Percentiles rank a stretch among this genome's conserved stretches.
Conservation (phyloP, 2,888 invertebrate genomes). For the Apoderus coryli region DNA sequence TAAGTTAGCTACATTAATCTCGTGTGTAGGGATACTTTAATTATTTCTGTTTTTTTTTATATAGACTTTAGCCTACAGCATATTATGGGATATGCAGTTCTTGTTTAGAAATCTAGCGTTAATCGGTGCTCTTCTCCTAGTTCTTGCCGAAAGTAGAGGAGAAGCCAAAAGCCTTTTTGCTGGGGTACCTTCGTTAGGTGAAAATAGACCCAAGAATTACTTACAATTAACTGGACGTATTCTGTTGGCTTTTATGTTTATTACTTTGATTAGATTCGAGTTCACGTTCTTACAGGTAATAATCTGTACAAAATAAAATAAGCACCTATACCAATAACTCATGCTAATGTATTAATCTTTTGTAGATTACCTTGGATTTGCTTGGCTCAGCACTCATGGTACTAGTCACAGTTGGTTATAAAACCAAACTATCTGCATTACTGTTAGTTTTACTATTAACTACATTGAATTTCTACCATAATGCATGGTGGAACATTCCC, state of each 20-base stretch:
- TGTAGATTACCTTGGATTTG: constrained; percentile 79
- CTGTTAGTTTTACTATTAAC: constrained; percentile 81
- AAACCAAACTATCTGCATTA: constrained; percentile 94
- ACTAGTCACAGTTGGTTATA: constrained; percentile 92
- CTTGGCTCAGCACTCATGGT: constrained; percentile 91
- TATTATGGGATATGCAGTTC: constrained; percentile 97
- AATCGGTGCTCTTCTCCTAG: constrained; percentile 89
- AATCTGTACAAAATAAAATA: too few relatives aligned
- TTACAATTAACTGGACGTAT: constrained; percentile 91
- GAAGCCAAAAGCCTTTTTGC: constrained; percentile 93
- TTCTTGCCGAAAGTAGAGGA: constrained; percentile 89
- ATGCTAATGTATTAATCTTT: too few relatives aligned
- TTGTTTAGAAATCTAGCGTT: constrained; percentile 90
- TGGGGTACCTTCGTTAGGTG: constrained; percentile 81
- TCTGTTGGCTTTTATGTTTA: constrained; percentile 96
- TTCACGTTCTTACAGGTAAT: constrained; percentile 72
- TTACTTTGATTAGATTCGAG: constrained; percentile 90
- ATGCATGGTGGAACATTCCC: constrained; percentile 97
- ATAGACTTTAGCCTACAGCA: constrained; percentile 88
- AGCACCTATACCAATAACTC: too few relatives aligned
- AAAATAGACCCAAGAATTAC: constrained; percentile 94
- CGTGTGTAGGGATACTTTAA: constrained; percentile 4
- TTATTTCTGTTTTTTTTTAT: constrained; percentile 20
- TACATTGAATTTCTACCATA: constrained; percentile 89
- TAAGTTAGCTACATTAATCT: too few relatives aligned